Base-by-base conservation (phyloP, 2,113 vertebrate species). In the Geococcyx californianus region DNA sequence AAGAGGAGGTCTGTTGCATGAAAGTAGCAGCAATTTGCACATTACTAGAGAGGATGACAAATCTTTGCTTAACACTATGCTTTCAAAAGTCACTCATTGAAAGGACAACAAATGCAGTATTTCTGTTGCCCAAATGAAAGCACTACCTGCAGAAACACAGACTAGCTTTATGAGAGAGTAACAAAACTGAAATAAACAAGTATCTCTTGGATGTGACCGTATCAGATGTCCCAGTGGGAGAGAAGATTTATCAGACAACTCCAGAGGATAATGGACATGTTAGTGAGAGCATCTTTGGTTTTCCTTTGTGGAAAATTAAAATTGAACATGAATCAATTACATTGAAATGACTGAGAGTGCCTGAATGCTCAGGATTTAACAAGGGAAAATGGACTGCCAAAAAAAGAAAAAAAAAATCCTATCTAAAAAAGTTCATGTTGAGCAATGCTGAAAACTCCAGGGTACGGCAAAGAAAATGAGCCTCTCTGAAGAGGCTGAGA, bases 341-440 rank as follows among this genome's bases (percentile, higher is more conserved):
- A 52, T 23, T 36, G 47, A 93, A 51, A 73, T 60, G 16, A 51
- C 5, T 24, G 25, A 72, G 45, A 79, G 19, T 33, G 28, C 7
- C 45, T 66, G 59, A 87, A 36, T 21, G 10, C 29, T 89, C 52
- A 45, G 59, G 34, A 74, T 34, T 58, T 90, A 69, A 76, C 28
- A 36, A 16, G 31, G 31, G 52, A 84, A 95, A 96, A 93, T 21
- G 76, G 49, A 54, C 60, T 95, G 82, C n/a, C 80, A 84, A 77
- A 88, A 90, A 88, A 93, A 62, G 68, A 45, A n/a, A 26, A 28
- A 38, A 67, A 66, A 31, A 78, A 52, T 34, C 17, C 13, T 69
- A 47, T 33, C 20, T 77, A 81, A 56, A 38, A 69, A 91, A 76
- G 33, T 33, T 72, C 44, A 62, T 2, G 2, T 4, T 67, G 14